Percentiles rank a stretch among this genome's conserved stretches.
phyloP scores from a whole-genome alignment of 2,888 invertebrate species.

The Limnephilus lunatus region DNA sequence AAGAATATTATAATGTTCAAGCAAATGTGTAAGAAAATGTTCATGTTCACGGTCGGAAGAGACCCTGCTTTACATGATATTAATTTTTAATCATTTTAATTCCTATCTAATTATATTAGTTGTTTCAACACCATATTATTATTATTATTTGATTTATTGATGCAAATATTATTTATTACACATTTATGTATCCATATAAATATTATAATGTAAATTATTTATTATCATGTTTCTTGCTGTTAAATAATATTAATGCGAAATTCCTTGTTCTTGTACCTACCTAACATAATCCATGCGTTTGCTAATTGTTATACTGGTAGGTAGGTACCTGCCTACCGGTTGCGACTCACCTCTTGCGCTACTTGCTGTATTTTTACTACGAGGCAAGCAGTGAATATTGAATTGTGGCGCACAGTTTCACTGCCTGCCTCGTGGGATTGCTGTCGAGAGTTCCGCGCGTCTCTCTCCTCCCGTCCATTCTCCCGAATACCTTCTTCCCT shows the following conservation, averaged over 20 bases:
- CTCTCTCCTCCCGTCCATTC: slow-evolving; percentile 11
- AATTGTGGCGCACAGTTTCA: neutral
- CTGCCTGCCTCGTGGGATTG: neutral
- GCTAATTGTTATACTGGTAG: neutral
- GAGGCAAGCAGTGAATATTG: neutral
- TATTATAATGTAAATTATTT: neutral
- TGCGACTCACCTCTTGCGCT: neutral
- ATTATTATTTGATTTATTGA: neutral
- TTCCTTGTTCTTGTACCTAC: neutral
- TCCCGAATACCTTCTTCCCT: neutral
- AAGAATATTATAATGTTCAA: no score
- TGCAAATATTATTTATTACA: neutral
- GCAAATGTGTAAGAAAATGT: no score
- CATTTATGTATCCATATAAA: neutral
- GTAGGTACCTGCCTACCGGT: neutral
- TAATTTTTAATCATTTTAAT: neutral
- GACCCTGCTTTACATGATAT: no score
- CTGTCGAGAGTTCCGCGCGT: slow-evolving; percentile 20
- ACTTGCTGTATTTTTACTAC: neutral
- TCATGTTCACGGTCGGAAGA: no score
- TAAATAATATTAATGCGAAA: neutral
- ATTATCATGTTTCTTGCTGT: neutral
- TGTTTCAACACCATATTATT: neutral
- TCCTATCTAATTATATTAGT: neutral
- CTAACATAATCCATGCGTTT: neutral